Conservation (phyloP, 2,888 invertebrate species). For the Margaritifera margaritifera region DNA sequence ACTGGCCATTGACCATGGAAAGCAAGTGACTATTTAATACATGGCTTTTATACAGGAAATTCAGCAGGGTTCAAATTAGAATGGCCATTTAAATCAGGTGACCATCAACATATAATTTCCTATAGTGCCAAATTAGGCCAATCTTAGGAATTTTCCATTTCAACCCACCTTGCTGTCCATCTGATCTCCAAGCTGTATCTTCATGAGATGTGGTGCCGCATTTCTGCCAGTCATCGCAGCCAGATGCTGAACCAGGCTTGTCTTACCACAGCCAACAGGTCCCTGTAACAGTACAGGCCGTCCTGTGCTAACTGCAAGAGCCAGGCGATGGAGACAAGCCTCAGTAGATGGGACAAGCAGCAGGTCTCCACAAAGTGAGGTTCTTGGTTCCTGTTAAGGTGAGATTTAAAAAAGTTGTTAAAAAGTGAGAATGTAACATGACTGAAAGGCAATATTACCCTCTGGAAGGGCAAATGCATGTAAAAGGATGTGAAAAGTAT, state of each 20-base stretch:
- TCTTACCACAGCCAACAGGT: slow-evolving; percentile 96
- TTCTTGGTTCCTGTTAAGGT: background rate
- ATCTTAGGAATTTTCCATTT: no score
- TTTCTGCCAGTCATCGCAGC: slow-evolving; percentile 83
- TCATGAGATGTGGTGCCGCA: slow-evolving; percentile 78
- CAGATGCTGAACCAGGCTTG: slow-evolving; percentile 88
- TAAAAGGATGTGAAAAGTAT: background rate
- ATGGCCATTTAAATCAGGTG: no score
- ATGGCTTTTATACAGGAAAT: no score
- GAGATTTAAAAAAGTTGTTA: background rate
- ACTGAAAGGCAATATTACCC: slow-evolving; percentile 11
- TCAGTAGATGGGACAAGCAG: slow-evolving; percentile 83
- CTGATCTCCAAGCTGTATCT: slow-evolving; percentile 96
- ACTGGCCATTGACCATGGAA: no score
- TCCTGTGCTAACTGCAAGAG: slow-evolving; percentile 84
- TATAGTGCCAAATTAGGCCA: no score
- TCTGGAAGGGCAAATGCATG: background rate
- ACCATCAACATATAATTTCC: no score
- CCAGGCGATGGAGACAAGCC: slow-evolving; percentile 80
- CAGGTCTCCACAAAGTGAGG: slow-evolving; percentile 62
- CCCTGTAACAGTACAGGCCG: slow-evolving; percentile 80
- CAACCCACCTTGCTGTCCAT: slow-evolving; percentile 87
- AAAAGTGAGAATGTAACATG: background rate
- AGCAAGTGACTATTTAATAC: no score
- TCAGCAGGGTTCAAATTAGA: no score